Conservation (phyloP, 2,113 vertebrate genomes). For the Xerus inauris region DNA sequence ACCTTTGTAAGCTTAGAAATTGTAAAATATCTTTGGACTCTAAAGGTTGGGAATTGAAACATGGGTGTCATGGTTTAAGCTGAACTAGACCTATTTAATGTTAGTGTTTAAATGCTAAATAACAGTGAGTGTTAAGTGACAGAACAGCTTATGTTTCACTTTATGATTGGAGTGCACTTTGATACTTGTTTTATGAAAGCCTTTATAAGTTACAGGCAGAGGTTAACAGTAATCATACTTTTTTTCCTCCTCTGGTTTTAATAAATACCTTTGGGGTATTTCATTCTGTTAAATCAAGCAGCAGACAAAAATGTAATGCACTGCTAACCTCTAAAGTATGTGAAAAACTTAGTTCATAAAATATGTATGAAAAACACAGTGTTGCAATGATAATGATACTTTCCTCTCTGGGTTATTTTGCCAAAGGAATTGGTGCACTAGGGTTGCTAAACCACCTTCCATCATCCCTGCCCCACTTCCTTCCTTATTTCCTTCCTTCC, state of each 20-base stretch:
- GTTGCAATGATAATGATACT: slow-evolving; percentile 68
- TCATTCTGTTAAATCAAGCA: slow-evolving; percentile 76
- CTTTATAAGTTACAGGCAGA: slow-evolving; percentile 58
- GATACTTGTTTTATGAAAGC: slow-evolving; percentile 61
- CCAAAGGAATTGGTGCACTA: slow-evolving; percentile 66
- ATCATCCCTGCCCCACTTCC: no score
- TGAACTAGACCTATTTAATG: not conserved
- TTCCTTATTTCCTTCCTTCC: no score
- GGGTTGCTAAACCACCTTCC: not conserved
- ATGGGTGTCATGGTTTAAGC: not conserved
- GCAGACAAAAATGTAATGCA: slow-evolving; percentile 75
- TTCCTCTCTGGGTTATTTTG: slow-evolving; percentile 72
- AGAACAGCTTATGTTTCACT: not conserved
- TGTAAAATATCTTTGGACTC: not conserved
- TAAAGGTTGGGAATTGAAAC: not conserved
- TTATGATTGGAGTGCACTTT: slow-evolving; percentile 24
- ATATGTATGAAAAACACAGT: slow-evolving; percentile 77
- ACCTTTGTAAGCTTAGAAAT: not conserved
- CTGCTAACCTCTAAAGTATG: slow-evolving; percentile 74
- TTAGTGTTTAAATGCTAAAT: not conserved
- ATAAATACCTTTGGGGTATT: slow-evolving; percentile 79
- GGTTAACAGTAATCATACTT: slow-evolving; percentile 58
- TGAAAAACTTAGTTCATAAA: slow-evolving; percentile 82
- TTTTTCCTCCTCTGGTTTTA: slow-evolving; percentile 75
- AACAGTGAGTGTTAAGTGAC: not conserved